Evolutionary conservation across 2,888 invertebrate genomes (phyloP).

Genomic region (Himalopsyche japonica): DNA sequence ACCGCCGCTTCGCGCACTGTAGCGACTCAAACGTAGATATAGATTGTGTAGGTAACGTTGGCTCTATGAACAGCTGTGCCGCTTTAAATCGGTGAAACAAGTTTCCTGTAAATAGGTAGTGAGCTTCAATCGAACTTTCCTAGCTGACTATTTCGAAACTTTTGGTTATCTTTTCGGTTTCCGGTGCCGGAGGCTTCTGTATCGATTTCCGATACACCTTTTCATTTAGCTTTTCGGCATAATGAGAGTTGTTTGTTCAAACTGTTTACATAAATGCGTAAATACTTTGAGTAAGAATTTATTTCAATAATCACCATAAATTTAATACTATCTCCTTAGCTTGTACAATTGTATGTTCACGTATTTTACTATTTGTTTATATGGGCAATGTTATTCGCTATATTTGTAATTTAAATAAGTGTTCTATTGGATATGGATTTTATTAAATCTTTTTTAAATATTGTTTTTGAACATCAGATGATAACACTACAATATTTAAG

Average conservation of each 20-base stretch:
- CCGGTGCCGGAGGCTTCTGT: not conserved
- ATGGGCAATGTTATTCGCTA: no score
- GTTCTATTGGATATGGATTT: no score
- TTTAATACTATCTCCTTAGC: no score
- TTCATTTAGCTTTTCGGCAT: not conserved
- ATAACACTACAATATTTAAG: no score
- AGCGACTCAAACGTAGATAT: not conserved
- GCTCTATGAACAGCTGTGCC: slow-evolving; percentile 12
- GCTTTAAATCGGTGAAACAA: not conserved
- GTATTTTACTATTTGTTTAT: no score
- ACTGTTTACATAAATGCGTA: no score
- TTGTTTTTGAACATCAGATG: no score
- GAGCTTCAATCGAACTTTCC: not conserved
- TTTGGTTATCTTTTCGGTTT: not conserved
- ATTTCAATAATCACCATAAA: no score
- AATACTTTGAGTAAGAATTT: no score
- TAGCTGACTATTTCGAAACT: not conserved
- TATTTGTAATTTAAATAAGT: no score
- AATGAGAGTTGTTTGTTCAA: not conserved
- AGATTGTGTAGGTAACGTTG: not conserved
- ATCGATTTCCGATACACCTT: not conserved
- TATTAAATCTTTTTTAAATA: no score
- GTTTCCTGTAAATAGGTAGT: not conserved
- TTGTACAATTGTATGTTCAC: no score
- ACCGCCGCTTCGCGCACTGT: not conserved